These are phyloP conservation scores for Steinernema hermaphroditum DNA, from an alignment of 2,888 invertebrate genomes.

Conservation along the genomic window DNA sequence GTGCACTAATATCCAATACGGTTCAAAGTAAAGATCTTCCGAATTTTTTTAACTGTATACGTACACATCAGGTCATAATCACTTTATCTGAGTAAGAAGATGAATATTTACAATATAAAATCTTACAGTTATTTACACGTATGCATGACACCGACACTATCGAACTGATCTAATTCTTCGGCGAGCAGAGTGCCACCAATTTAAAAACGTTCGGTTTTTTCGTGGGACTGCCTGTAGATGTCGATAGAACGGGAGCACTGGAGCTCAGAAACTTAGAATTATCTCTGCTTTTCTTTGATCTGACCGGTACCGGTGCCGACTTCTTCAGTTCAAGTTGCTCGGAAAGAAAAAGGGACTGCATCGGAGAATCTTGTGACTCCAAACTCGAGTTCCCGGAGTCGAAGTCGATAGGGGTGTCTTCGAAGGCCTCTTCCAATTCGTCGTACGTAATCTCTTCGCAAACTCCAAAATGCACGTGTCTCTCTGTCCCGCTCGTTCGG, in stretches of 20 bases:
- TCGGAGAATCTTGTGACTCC: slow-evolving; percentile 6
- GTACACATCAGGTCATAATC: too few relatives aligned
- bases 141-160: not conserved
- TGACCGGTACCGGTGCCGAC: not conserved
- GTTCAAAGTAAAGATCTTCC: not conserved
- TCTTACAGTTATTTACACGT: too few relatives aligned
- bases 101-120: too few relatives aligned
- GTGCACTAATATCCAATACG: not conserved
- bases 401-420: not conserved
- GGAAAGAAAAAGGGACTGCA: not conserved
- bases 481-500: slow-evolving; percentile 25
- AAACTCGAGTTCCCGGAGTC: slow-evolving; percentile 2
- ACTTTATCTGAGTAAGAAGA: too few relatives aligned
- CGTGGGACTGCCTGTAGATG: not conserved
- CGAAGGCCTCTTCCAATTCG: slow-evolving; percentile 34
- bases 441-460: slow-evolving; percentile 40
- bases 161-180: not conserved
- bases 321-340: not conserved
- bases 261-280: not conserved
- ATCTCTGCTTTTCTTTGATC: not conserved
- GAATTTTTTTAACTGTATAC: not conserved
- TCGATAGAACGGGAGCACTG: not conserved
- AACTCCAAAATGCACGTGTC: slow-evolving; percentile 40
- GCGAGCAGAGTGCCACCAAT: slow-evolving; percentile 11
- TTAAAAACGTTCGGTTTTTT: not conserved